A percentile compares a stretch with the other conserved stretches of the same genome.
These are phyloP conservation scores for Phyllotreta striolata DNA, from an alignment of 2,888 invertebrate species.

Conservation along the genomic window DNA sequence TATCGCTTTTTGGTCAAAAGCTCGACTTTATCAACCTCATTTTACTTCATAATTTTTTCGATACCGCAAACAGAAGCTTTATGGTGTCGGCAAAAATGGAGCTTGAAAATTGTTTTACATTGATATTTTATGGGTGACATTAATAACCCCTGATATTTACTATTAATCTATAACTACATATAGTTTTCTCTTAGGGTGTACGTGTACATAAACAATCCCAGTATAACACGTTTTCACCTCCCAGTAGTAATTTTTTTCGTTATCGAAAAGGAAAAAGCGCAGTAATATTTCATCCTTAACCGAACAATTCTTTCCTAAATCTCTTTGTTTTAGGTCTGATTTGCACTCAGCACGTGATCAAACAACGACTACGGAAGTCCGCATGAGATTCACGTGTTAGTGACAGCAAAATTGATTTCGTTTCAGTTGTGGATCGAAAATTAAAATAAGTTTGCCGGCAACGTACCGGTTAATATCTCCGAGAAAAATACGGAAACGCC, in stretches of 20 bases:
- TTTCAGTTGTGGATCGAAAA: conserved; percentile 16
- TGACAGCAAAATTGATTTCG: conserved; percentile 20
- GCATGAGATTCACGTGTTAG: conserved; percentile 18
- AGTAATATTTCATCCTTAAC: conserved; percentile 21
- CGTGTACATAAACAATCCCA: too few relatives aligned
- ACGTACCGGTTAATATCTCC: too few relatives aligned
- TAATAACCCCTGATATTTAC: too few relatives aligned
- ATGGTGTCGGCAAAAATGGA: neutral
- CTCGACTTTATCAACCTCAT: conserved; percentile 4
- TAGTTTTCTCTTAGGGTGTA: too few relatives aligned
- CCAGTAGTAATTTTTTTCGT: neutral
- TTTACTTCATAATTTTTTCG: conserved; percentile 18
- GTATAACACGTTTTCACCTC: too few relatives aligned
- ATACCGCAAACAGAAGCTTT: neutral
- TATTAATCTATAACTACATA: too few relatives aligned
- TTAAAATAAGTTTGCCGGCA: conserved; percentile 6
- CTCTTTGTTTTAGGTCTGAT: conserved; percentile 22
- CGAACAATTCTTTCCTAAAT: conserved; percentile 16
- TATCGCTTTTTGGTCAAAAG: conserved; percentile 10
- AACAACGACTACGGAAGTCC: conserved; percentile 17
- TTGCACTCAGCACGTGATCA: conserved; percentile 23
- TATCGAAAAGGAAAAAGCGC: conserved; percentile 12
- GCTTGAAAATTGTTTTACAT: neutral
- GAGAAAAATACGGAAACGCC: too few relatives aligned
- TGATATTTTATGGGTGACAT: too few relatives aligned